Percentiles rank a stretch among this genome's conserved stretches.
Evolutionary conservation across 2,888 invertebrate genomes (phyloP).

Genomic region (Aethes cnicana): DNA sequence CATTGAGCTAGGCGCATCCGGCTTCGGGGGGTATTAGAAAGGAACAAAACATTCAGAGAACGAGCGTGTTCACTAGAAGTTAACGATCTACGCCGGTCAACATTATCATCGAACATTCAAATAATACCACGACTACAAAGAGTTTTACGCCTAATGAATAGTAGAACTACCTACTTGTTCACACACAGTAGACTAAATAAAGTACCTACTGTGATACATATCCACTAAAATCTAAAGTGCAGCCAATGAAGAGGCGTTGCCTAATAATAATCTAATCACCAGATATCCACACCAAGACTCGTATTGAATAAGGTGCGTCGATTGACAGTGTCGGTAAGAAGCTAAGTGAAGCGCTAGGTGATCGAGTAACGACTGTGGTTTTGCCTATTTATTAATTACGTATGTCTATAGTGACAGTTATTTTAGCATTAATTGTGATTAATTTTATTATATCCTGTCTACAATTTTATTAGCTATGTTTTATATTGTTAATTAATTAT

Average conservation of each 20-base stretch:
- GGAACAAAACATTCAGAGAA: slow-evolving; percentile 27
- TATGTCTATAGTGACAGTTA: slow-evolving; percentile 33
- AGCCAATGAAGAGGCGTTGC: slow-evolving; percentile 37
- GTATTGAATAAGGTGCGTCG: slow-evolving; percentile 32
- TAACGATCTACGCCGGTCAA: slow-evolving; percentile 54
- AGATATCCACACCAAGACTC: slow-evolving; percentile 30
- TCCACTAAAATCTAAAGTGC: slow-evolving; percentile 52
- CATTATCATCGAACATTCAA: slow-evolving; percentile 82
- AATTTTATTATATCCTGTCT: slow-evolving; percentile 27
- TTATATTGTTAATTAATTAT: slow-evolving; percentile 38
- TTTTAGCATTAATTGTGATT: slow-evolving; percentile 23
- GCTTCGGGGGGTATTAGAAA: slow-evolving; percentile 40
- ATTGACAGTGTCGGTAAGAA: slow-evolving; percentile 35
- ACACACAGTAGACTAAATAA: slow-evolving; percentile 24
- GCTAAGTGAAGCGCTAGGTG: slow-evolving; percentile 67
- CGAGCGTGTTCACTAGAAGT: slow-evolving; percentile 28
- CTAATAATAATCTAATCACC: slow-evolving; percentile 25
- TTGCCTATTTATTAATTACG: slow-evolving; percentile 39
- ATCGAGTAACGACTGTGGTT: slow-evolving; percentile 44
- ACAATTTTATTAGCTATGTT: slow-evolving; percentile 28
- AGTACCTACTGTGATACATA: slow-evolving; percentile 28
- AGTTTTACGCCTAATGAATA: slow-evolving; percentile 19
- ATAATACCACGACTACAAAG: slow-evolving; percentile 36
- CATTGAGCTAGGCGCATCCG: slow-evolving; percentile 26
- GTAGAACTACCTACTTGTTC: slow-evolving; percentile 19